Evolutionary conservation across 2,113 vertebrate genomes (phyloP), one percentile per base, ranked within the genome.

Genomic region (Phylloscopus whistleri): DNA sequence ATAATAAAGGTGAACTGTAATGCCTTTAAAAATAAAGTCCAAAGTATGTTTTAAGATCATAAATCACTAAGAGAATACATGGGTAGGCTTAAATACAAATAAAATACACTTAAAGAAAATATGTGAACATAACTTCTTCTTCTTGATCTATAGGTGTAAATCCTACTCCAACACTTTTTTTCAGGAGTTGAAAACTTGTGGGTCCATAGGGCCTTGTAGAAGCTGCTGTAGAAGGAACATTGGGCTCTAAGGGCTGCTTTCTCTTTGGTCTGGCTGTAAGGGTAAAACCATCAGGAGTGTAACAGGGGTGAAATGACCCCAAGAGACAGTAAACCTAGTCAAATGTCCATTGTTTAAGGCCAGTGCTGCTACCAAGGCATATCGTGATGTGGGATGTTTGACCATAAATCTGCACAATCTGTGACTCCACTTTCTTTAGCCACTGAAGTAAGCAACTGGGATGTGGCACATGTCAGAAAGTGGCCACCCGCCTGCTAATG

Each of bases 131-230:
- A 89, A 81, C 72, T 95, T 86, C 41, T 44, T 80, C 51, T 79
- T 90, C 76, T 88, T 94, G 79, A 90, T 96, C 90, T 77, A 26
- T 64, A 88, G 85, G 92, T 95, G 95, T 93, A 97, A 97, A 95
- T 96, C 90, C 87, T 95, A 46, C 44, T 31, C 68, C 76, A 77
- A 5, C 39, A 41, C 60, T 63, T 94, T 91, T 91, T 77, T 80
- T 84, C 67, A 31, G 55, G 31, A 70, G 28, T 55, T 93, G 76
- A 56, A 86, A 92, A 92, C 83, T 96, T 95, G 86, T 89, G 64
- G 31, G 90, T 90, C 93, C 90, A 56, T 68, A 44, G 79, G 92
- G 85, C 39, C 84, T 95, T 96, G 85, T 95, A 95, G 94, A 95
- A 97, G 69, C 72, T 87, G 49, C 55, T 70, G 31, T 59, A 59